Evolutionary conservation across 2,888 invertebrate species (phyloP), one percentile per base, ranked within the genome.

Genomic region (Thymelicus acteon): DNA sequence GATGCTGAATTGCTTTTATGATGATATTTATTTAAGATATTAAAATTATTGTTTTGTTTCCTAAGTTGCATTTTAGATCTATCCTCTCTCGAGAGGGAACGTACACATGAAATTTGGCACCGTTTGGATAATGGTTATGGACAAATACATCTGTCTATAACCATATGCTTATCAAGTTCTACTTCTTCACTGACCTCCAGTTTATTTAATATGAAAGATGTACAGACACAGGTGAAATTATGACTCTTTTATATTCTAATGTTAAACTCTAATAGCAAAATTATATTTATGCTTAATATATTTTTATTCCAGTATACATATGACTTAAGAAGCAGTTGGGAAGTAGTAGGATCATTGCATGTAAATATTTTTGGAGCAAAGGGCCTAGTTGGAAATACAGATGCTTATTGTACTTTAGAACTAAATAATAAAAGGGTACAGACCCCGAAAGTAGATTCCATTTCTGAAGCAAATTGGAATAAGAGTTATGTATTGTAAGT

Each of bases 401-500:
- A 81, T 48, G 87, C 90, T 0, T 92, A 90, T 73, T 92, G 92
- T 73, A 84, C 85, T 0, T 66, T 93, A 24, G 90, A 91, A 74
- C 73, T 93, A 12, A 92, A 92, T 72, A 92, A 93, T 72, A 90
- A 91, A 73, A 82, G 84, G 62, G 85, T 93, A 1, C 87, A 89
- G 72, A 92, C 92, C 0, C 88, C 86, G 8, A 81, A 79, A 12
- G 79, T 78, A 3, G 78, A 78, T 0, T 75, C 81, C n/a, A 79
- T 74, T 57, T 40, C 82, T 0, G 90, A 89, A 19, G 88, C 88
- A 0, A 72, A 74, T 7, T 93, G 93, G 92, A 87, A 92, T 71
- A 91, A 90, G 70, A 83, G 74, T 62, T 93, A 89, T 71, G 77
- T 86, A 12, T 91, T 93, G 93, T 93, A 69, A 88, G 92, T 89